Conservation (phyloP, 2,888 invertebrate species). For the Sericinus montela region DNA sequence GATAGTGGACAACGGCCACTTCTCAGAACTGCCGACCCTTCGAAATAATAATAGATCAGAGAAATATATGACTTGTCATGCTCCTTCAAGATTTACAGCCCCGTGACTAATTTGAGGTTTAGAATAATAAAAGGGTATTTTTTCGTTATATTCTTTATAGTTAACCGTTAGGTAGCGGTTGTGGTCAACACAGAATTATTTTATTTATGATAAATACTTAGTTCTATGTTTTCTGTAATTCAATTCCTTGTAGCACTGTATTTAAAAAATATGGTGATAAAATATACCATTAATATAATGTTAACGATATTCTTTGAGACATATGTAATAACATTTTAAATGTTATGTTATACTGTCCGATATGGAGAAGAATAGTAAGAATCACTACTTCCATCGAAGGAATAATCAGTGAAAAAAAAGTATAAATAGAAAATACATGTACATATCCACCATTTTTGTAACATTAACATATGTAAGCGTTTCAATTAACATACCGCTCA, state of each 20-base stretch:
- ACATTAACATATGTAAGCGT: slow-evolving; percentile 46
- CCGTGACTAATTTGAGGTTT: slow-evolving; percentile 73
- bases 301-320: too few relatives aligned
- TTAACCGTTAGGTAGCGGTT: slow-evolving; percentile 42
- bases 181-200: slow-evolving; percentile 35
- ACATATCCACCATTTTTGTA: slow-evolving; percentile 33
- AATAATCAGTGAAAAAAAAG: slow-evolving; percentile 16
- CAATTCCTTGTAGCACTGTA: too few relatives aligned
- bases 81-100: slow-evolving; percentile 33
- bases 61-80: slow-evolving; percentile 62
- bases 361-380: background rate
- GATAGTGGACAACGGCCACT: slow-evolving; percentile 48
- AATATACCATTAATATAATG: too few relatives aligned
- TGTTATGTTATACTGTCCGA: too few relatives aligned
- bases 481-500: slow-evolving; percentile 60
- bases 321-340: too few relatives aligned
- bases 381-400: slow-evolving; percentile 9
- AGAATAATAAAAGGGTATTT: slow-evolving; percentile 45
- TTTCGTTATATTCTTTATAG: slow-evolving; percentile 40
- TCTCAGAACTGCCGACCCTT: slow-evolving; percentile 60
- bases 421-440: slow-evolving; percentile 16
- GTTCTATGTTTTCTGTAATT: too few relatives aligned
- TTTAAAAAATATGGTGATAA: too few relatives aligned
- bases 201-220: background rate
- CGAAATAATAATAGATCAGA: slow-evolving; percentile 51